A percentile compares a stretch with the other conserved stretches of the same genome.
Evolutionary conservation across 2,888 invertebrate species (phyloP).

Genomic region (Trisateles emortualis): DNA sequence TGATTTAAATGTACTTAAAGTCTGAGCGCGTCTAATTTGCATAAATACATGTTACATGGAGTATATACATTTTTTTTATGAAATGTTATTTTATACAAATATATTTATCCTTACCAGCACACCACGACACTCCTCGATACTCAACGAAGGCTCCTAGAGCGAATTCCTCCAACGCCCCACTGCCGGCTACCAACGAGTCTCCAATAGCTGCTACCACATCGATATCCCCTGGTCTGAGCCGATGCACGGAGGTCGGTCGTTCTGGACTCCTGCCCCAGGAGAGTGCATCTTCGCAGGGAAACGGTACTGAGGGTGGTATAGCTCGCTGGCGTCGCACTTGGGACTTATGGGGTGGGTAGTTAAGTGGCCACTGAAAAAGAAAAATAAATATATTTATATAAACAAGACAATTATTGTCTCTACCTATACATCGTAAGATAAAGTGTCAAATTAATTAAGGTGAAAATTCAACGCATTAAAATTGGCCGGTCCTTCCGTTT

Average conservation of each 20-base stretch:
- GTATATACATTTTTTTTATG: no score
- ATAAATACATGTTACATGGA: no score
- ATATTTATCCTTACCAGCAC: constrained; percentile 81
- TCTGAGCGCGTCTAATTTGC: no score
- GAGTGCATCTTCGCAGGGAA: constrained; percentile 86
- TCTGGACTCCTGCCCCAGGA: constrained; percentile 71
- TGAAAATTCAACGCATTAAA: no score
- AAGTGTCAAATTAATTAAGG: no score
- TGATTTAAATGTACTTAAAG: no score
- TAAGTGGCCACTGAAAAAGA: constrained; percentile 71
- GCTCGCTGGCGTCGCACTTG: constrained; percentile 83
- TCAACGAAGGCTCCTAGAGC: constrained; percentile 91
- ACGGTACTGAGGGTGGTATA: constrained; percentile 81
- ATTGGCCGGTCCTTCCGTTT: no score
- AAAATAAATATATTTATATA: neutral
- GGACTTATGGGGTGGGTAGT: constrained; percentile 79
- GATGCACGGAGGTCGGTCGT: constrained; percentile 89
- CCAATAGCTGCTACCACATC: constrained; percentile 91
- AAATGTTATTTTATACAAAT: no score
- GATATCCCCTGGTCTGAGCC: constrained; percentile 89
- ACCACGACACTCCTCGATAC: constrained; percentile 92
- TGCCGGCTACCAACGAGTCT: constrained; percentile 91
- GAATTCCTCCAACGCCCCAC: constrained; percentile 91
- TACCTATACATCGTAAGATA: no score
- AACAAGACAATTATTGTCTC: neutral